Evolutionary conservation across 2,888 invertebrate genomes (phyloP), one percentile per base, ranked within the genome.

Genomic region (Drosophila cracens): DNA sequence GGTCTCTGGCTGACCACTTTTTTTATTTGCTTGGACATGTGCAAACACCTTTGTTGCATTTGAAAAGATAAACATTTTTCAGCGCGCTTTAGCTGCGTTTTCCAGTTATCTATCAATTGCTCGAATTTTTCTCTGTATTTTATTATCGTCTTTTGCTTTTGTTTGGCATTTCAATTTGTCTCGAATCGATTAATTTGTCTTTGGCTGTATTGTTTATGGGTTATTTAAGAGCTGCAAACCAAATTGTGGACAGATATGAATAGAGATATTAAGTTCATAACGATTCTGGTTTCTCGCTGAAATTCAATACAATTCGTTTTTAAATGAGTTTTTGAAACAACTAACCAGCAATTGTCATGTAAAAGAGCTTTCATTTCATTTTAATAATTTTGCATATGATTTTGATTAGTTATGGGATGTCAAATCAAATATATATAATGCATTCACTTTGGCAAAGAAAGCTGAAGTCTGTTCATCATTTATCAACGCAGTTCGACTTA

Each of bases 11-110:
- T 64, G 40, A 54, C 25, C n/a, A 57, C 7, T 52, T 49, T 46
- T 81, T 73, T 70, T 83, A 81, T 79, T 69, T 76, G 81, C 81
- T 89, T 81, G 80, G 86, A 87, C 87, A 90, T 90, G 90, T 87
- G 83, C 87, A 87, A 87, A 90, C 87, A 87, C 87, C 81, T 86
- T 87, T 79, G 80, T 82, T 82, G 78, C 82, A 79, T 75, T 79
- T 76, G 66, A 68, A 58, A 62, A 77, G 88, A 86, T 89, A 87
- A 89, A 75, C 74, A 70, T 78, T 67, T 70, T 83, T 72, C 64
- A 61, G 52, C 49, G 63, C 57, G 75, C 62, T 74, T 76, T 63
- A 63, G 53, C 69, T 76, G 69, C 81, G 61, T 71, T 71, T 71
- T 67, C 49, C 70, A 74, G 59, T 87, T 89, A 89, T 87, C 86